Base-by-base conservation (phyloP, 1,140 invertebrate species). In the Cotesia typhae region DNA sequence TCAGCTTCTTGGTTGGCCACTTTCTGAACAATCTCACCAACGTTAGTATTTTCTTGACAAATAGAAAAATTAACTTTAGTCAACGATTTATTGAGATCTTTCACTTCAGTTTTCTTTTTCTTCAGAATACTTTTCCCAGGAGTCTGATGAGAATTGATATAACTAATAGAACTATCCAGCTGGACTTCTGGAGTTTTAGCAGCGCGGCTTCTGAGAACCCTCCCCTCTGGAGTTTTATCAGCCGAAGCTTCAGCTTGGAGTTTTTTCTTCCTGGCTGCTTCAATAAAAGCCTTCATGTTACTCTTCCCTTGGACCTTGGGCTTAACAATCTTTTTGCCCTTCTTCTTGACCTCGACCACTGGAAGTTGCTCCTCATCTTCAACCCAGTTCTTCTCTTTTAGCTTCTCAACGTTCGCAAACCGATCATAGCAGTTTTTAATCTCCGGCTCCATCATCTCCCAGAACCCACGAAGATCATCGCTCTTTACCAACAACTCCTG, bases 371-470 rank as follows among this genome's bases (percentile, higher is more conserved):
- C 77, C 52, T 87, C 82, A 1, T 85, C 79, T 71, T 90, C 89
- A 7, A 80, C 61, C 91, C 91, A 92, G 69, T 87, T 84, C 35
- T 87, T 89, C 0, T 72, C 63, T 71, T 85, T 87, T 36, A 90
- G 76, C 65, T 83, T 79, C 4, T 84, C 77, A 6, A 92, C 78
- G 64, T 87, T 87, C 2, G 84, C 78, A 74, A 91, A 91, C 7
- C 90, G 82, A 41, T 81, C 81, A 55, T 91, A 82, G 12, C 91
- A 85, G 75, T 92, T 85, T 4, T 85, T 84, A 67, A 92, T 87
- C 78, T 94, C 92, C 72, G 91, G 89, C 59, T 89, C 89, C 5
- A 92, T 85, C 90, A 93, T 92, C 55, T 93, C 92, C 93, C 93
- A 94, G 84, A 93, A 94, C 3, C 92, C 93, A 82, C 93, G 90